Base-by-base conservation (phyloP, 2,888 invertebrate species). In the Muscina levida region DNA sequence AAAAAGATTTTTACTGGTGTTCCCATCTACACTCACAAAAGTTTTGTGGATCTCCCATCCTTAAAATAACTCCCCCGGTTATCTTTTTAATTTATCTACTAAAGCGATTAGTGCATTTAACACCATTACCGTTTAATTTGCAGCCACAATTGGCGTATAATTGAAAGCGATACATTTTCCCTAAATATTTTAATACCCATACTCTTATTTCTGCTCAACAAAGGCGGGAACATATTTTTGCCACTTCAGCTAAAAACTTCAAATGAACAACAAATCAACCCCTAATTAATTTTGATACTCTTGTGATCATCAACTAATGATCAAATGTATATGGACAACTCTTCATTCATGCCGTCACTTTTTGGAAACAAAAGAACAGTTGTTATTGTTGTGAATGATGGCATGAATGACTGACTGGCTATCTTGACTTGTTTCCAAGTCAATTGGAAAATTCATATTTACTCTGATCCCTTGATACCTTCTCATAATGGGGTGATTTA, bases 391-490 rank as follows among this genome's bases (percentile, higher is more conserved):
- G 39, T 75, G 51, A 39, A 70, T 56, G 48, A n/a, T n/a, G n/a
- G n/a, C n/a, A n/a, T 74, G 48, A 65, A 48, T 75, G 75, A 79
- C 39, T 75, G 53, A 53, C 22, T 75, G 46, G 51, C 51, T 65
- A 39, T 39, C 56, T 68, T 75, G 80, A 81, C 77, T 81, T 74
- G n/a, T n/a, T 46, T 82, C 67, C 42, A 82, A 82, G 82, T 78
- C 78, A 82, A 80, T 83, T 80, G 82, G 74, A 78, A 77, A 83
- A 78, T 77, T 80, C 76, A 76, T 82, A 82, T 80, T 78, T 78
- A 62, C 65, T 72, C 42, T 70, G 70, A 74, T 72, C 72, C 59
- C 72, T 17, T 57, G 75, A 59, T 72, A 57, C 56, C 17, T 22
- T 17, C 48, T 17, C 15, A 1, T 59, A 42, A 26, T 67, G 15